phyloP scores from a whole-genome alignment of 1,140 invertebrate species.

The Harpegnathos saltator region DNA sequence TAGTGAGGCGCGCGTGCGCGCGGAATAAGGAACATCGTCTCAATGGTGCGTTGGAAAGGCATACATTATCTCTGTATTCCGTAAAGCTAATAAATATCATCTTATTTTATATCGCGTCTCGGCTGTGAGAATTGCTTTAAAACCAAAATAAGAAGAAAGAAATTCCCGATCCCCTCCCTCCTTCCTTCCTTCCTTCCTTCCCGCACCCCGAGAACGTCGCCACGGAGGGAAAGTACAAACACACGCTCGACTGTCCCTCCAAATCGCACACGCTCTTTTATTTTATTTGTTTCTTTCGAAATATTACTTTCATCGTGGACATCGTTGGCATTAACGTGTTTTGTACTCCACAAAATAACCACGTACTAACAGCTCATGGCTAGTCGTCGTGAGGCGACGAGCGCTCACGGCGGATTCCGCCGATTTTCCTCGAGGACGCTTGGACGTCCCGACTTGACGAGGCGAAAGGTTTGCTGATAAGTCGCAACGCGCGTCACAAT shows the following conservation, averaged over 20 bases:
- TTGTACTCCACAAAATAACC: slow-evolving; percentile 59
- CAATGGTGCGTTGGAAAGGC: slow-evolving; percentile 63
- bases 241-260: slow-evolving; percentile 35
- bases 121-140: too few species aligned
- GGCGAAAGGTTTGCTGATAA: background rate
- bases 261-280: slow-evolving; percentile 25
- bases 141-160: too few species aligned
- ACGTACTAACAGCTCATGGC: slow-evolving; percentile 28
- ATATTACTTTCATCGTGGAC: slow-evolving; percentile 53
- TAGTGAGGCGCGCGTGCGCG: slow-evolving; percentile 51
- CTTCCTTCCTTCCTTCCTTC: slow-evolving; percentile 31
- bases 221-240: slow-evolving; percentile 62
- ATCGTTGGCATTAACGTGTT: slow-evolving; percentile 41
- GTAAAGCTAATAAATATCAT: slow-evolving; percentile 76
- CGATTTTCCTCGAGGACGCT: slow-evolving; percentile 29
- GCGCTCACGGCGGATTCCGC: slow-evolving; percentile 13
- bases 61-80: slow-evolving; percentile 73
- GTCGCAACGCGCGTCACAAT: background rate
- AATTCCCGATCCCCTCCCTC: background rate
- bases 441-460: slow-evolving; percentile 22
- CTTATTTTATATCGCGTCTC: slow-evolving; percentile 72
- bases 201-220: too few species aligned
- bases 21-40: slow-evolving; percentile 56
- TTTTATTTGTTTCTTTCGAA: slow-evolving; percentile 20
- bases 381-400: background rate